Conservation (phyloP, 2,797 vertebrate genomes). For the Limosa lapponica region DNA sequence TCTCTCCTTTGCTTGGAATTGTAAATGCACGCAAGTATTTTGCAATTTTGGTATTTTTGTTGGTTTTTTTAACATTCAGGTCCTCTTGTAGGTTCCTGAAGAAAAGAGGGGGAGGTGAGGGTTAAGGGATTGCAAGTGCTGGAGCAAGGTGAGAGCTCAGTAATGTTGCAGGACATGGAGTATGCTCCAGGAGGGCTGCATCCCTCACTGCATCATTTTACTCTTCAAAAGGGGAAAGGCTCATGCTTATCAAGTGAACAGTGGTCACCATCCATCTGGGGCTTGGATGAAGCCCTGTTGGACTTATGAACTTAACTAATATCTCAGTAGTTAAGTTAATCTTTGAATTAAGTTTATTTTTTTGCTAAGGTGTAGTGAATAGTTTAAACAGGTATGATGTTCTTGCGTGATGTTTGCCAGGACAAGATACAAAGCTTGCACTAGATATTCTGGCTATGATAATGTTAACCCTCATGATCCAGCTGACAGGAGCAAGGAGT, state of each 20-base stretch:
- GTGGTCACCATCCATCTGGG: not conserved
- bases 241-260: not conserved
- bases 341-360: not conserved
- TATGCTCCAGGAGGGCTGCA: not conserved
- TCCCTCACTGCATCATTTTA: not conserved
- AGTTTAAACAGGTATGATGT: not conserved
- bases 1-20: not conserved
- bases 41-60: not conserved
- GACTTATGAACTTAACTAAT: not conserved
- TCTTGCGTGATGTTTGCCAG: not conserved
- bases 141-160: not conserved
- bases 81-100: not conserved
- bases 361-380: not conserved
- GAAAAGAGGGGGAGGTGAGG: not conserved
- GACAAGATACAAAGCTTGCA: not conserved
- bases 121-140: not conserved
- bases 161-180: not conserved
- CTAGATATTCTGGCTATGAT: too few species aligned
- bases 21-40: not conserved
- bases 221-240: not conserved
- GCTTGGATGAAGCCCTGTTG: not conserved
- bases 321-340: not conserved
- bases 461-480: not conserved
- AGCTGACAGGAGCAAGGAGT: not conserved
- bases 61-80: accelerated